Percentiles rank a stretch among this genome's conserved stretches.
Conservation (phyloP, 1,140 invertebrate genomes). For the Bradysia coprophila region DNA sequence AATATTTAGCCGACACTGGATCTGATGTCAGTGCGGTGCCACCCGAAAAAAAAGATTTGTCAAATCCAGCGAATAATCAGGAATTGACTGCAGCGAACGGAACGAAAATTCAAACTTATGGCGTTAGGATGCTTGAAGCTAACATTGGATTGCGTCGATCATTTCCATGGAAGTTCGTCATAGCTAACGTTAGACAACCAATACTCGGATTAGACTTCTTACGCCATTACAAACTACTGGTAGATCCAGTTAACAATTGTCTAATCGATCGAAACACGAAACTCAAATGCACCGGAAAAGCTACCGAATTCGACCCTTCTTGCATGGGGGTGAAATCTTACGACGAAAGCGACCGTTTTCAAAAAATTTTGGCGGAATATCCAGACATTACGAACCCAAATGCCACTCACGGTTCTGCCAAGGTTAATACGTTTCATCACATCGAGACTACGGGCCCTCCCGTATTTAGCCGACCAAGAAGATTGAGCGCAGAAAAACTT, state of each 20-base stretch:
- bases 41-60: not conserved
- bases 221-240: conserved; percentile 7
- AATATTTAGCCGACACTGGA: conserved; percentile 14
- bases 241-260: conserved; percentile 8
- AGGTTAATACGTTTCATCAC: conserved; percentile 8
- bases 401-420: conserved; percentile 1
- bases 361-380: conserved; percentile 9
- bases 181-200: conserved; percentile 13
- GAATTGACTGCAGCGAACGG: conserved; percentile 8
- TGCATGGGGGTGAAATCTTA: not conserved
- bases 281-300: not conserved
- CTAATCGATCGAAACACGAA: conserved; percentile 5
- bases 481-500: conserved; percentile 16
- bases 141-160: conserved; percentile 9
- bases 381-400: conserved; percentile 6
- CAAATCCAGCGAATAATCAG: not conserved
- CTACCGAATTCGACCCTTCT: not conserved
- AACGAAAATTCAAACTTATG: conserved; percentile 9
- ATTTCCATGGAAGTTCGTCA: conserved; percentile 13
- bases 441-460: conserved; percentile 18
- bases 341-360: conserved; percentile 5
- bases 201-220: conserved; percentile 18
- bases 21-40: conserved; percentile 15
- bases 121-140: conserved; percentile 6
- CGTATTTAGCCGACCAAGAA: conserved; percentile 15